These are phyloP conservation scores for Montipora capricornis DNA, from an alignment of 64 coral and sea anemone species.

Conservation along the genomic window DNA sequence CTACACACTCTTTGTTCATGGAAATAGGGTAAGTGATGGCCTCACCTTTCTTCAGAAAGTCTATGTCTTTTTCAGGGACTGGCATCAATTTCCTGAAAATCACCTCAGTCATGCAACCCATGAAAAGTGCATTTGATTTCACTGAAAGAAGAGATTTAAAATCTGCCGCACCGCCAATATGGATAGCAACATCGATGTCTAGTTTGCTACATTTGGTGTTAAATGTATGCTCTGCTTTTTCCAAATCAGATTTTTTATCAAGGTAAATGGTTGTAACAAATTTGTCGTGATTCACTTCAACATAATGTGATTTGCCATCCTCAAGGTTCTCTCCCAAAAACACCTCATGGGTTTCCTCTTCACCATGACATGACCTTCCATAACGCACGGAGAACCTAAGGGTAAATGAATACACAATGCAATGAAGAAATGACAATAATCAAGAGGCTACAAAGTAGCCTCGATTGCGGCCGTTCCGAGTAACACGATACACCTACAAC, in stretches of 20 bases:
- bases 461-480: no score
- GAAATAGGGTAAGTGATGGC: not conserved
- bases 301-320: constrained; percentile 23
- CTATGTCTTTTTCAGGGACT: not conserved
- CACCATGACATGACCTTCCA: not conserved
- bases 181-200: constrained; percentile 29
- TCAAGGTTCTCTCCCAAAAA: constrained; percentile 43
- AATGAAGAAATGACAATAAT: not conserved
- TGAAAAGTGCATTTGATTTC: constrained; percentile 45
- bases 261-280: constrained; percentile 15
- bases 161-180: constrained; percentile 50
- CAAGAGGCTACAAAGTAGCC: no score
- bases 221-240: constrained; percentile 1
- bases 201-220: constrained; percentile 36
- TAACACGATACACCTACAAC: no score
- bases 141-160: constrained; percentile 17
- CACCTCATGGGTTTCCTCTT: not conserved
- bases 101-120: constrained; percentile 41
- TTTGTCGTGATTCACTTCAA: not conserved
- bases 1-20: constrained; percentile 24
- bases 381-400: constrained; percentile 36
- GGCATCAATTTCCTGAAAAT: not conserved
- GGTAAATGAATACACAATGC: not conserved
- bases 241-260: not conserved
- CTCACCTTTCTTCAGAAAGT: not conserved